Evolutionary conservation across 2,797 vertebrate genomes (phyloP).

Genomic region (Falco concolor): DNA sequence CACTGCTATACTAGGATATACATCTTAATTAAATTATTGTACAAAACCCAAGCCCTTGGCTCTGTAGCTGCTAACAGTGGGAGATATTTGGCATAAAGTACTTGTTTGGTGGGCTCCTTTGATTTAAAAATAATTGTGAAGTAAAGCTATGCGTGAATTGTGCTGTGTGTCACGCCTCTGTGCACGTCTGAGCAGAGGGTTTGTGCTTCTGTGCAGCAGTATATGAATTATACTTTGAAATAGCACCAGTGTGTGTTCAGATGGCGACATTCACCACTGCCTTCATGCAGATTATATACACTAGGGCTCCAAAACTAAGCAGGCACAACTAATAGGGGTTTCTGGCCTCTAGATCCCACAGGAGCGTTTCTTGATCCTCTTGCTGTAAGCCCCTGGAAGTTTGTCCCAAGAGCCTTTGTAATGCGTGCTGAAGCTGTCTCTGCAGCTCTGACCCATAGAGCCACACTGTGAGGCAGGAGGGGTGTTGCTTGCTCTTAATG

Average conservation of each 20-base stretch:
- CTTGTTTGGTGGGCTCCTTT: background rate
- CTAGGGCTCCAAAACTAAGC: background rate
- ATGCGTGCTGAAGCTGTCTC: background rate
- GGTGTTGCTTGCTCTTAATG: background rate
- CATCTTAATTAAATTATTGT: background rate
- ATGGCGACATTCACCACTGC: background rate
- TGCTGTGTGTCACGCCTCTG: background rate
- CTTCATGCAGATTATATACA: background rate
- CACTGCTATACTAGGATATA: rapidly evolving
- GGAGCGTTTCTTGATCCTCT: background rate
- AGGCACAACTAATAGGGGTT: background rate
- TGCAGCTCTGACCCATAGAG: background rate
- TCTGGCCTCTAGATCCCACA: background rate
- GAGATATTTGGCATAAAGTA: background rate
- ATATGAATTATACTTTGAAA: background rate
- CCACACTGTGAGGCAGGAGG: background rate
- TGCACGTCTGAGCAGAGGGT: background rate
- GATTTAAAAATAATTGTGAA: background rate
- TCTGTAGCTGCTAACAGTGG: background rate
- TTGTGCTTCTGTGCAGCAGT: background rate
- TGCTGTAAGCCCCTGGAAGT: background rate
- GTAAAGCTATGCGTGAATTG: background rate
- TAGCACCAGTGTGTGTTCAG: background rate
- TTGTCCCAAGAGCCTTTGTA: background rate
- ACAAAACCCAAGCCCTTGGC: background rate